phyloP scores from a whole-genome alignment of 2,888 invertebrate genomes.

The Amiota minor region DNA sequence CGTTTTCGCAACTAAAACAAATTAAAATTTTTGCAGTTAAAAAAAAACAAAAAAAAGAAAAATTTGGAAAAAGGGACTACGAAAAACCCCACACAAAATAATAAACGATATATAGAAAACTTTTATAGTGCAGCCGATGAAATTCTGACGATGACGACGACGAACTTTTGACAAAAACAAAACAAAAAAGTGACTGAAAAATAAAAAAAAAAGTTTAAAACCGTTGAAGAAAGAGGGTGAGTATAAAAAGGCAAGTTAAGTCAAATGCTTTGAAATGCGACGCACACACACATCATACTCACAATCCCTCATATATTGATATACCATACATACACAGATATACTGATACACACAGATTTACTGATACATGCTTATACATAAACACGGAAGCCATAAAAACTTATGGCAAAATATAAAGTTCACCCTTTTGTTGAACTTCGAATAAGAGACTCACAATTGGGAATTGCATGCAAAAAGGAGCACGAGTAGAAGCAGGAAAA shows the following conservation, averaged over 20 bases:
- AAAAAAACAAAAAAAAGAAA: constrained; percentile 15
- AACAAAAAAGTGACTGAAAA: constrained; percentile 18
- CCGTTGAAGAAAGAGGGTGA: constrained; percentile 27
- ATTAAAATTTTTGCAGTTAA: constrained; percentile 56
- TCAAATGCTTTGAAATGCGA: constrained; percentile 27
- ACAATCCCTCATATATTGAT: too few relatives aligned
- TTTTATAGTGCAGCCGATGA: neutral
- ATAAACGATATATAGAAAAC: neutral
- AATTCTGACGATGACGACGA: constrained; percentile 35
- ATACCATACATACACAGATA: too few relatives aligned
- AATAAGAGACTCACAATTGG: neutral
- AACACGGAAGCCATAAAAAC: constrained; percentile 64
- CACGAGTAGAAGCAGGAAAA: neutral
- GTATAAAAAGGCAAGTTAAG: constrained; percentile 31
- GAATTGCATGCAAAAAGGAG: neutral
- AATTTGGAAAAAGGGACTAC: constrained; percentile 45
- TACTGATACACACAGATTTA: neutral
- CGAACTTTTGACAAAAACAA: constrained; percentile 61
- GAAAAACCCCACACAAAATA: constrained; percentile 34
- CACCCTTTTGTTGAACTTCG: constrained; percentile 56
- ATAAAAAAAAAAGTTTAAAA: constrained; percentile 26
- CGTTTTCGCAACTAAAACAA: constrained; percentile 58
- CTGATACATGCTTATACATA: neutral
- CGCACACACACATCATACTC: neutral
- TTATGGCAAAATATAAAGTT: constrained; percentile 64